phyloP scores from a whole-genome alignment of 2,797 vertebrate species.

The Lycodopsis pacificus region DNA sequence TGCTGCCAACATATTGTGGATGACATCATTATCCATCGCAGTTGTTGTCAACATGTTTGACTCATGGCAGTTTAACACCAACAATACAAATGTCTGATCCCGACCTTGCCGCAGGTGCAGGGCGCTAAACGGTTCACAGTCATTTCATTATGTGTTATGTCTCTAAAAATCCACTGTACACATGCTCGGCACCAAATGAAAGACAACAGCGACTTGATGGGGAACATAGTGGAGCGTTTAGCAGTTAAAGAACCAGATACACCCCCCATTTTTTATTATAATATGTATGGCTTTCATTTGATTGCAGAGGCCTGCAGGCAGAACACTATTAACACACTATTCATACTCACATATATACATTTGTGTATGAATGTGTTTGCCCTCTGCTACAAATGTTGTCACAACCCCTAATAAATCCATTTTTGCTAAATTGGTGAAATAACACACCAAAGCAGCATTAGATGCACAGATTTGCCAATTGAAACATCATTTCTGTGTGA shows the following conservation, averaged over 20 bases:
- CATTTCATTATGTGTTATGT: constrained; percentile 15
- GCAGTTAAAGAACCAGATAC: neutral
- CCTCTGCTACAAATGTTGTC: neutral
- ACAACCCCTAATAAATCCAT: neutral
- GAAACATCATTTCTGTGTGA: constrained; percentile 3
- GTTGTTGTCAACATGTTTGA: constrained; percentile 15
- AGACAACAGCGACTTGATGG: neutral
- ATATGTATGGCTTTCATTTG: constrained; percentile 1
- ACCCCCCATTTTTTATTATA: neutral
- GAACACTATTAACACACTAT: neutral
- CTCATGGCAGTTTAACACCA: constrained; percentile 7
- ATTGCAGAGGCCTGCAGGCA: constrained; percentile 4
- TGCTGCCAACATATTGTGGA: constrained; percentile 22
- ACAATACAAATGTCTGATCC: constrained; percentile 4
- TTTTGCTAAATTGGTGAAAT: neutral
- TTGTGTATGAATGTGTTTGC: neutral
- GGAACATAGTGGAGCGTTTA: neutral
- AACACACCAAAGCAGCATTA: neutral
- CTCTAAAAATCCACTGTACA: neutral
- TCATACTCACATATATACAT: neutral
- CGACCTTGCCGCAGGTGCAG: neutral
- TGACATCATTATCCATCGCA: constrained; percentile 28
- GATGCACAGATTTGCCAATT: constrained; percentile 2
- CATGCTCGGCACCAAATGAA: neutral
- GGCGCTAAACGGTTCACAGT: neutral